A percentile compares a stretch with the other conserved stretches of the same genome.
Evolutionary conservation across 2,888 invertebrate genomes (phyloP).

Genomic region (Matsumyia berberina): DNA sequence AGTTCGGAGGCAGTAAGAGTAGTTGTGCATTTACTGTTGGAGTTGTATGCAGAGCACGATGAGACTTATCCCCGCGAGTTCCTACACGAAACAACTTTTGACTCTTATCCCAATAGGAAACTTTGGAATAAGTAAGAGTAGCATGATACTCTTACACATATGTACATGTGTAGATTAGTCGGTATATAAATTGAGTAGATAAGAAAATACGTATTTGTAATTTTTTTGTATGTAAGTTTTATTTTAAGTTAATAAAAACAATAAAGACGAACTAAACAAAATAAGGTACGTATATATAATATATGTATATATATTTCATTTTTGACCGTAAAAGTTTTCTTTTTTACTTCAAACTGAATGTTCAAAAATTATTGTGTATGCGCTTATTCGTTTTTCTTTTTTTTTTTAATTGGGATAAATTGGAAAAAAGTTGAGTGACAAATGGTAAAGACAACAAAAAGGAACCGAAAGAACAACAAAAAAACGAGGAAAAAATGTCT

Average conservation of each 20-base stretch:
- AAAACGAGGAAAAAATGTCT: conserved; percentile 20
- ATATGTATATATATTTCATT: conserved; percentile 51
- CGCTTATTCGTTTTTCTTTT: conserved; percentile 32
- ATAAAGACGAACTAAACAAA: conserved; percentile 68
- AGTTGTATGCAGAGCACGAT: too few relatives aligned
- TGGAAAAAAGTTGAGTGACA: background rate
- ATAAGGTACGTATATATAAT: conserved; percentile 73
- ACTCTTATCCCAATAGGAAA: too few relatives aligned
- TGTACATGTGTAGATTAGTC: too few relatives aligned
- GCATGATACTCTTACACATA: too few relatives aligned
- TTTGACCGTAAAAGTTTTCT: conserved; percentile 26
- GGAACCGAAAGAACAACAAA: conserved; percentile 7
- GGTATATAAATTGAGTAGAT: too few relatives aligned
- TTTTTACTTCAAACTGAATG: conserved; percentile 41
- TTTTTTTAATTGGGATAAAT: conserved; percentile 12
- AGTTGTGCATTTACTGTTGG: too few relatives aligned
- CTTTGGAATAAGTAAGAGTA: too few relatives aligned
- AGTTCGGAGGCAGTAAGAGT: too few relatives aligned
- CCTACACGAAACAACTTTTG: too few relatives aligned
- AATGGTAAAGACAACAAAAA: conserved; percentile 11
- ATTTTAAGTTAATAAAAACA: conserved; percentile 69
- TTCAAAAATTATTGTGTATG: conserved; percentile 36
- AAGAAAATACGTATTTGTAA: conserved; percentile 10
- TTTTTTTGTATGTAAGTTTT: conserved; percentile 68
- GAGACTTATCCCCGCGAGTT: too few relatives aligned